Evolutionary conservation across 2,888 invertebrate species (phyloP), one percentile per base, ranked within the genome.

Genomic region (Pachliopta kotzebuea): DNA sequence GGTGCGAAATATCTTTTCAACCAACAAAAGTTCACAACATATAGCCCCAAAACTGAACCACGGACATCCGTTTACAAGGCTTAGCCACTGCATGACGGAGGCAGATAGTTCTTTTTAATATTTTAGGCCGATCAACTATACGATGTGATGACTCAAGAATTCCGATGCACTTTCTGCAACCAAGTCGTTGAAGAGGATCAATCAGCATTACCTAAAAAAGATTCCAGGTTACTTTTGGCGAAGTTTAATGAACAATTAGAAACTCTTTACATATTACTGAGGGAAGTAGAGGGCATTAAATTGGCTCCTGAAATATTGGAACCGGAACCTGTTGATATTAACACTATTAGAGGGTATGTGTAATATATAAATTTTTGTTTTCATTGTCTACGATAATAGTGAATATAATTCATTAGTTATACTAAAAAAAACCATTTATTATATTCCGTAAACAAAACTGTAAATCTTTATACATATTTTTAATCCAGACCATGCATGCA

Each of bases 211-310:
- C 98, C 98, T 1, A 97, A 97, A 86, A 97, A 97, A 86, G 98
- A 99, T 84, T 98, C 98, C 0, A 93, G 98, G 63, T 91, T 98
- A 60, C 88, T 98, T 75, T 85, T 99, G 77, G 98, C 98, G 7
- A 96, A 96, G 82, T 98, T 98, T 81, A 98, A 98, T 80, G 98
- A 98, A 81, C 98, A 98, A 81, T 90, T 98, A 69, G 97, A 98
- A 83, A 96, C 97, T 0, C 90, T 98, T n/a, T 98, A 96, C 85
- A 95, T 97, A 74, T 88, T 99, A 31, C 86, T 99, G 59, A 94
- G 96, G 77, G 96, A 98, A 86, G 97, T 98, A 3, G 98, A 98
- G 85, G 97, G 98, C 71, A 97, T 98, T 57, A 97, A 97, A 90
- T 86, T 99, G 70, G 95, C 98, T 11, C 98, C 98, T 14, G 97